A percentile compares a stretch with the other conserved stretches of the same genome.
Conservation (phyloP, 1,140 invertebrate genomes). For the Cyrtorhinus lividipennis region DNA sequence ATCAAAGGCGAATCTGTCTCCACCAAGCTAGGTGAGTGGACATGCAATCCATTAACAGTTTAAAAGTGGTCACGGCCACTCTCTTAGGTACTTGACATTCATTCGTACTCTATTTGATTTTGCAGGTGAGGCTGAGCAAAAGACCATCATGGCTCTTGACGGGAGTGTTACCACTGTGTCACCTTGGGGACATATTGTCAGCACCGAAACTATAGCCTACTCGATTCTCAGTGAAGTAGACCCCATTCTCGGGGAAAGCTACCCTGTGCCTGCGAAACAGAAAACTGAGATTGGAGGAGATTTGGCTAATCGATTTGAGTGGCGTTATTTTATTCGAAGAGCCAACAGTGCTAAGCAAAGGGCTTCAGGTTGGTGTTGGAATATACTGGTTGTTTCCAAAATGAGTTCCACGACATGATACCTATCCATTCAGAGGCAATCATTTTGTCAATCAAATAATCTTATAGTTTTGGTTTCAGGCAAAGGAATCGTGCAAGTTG, state of each 20-base stretch:
- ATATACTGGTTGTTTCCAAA: background rate
- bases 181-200: constrained; percentile 68
- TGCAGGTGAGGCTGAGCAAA: constrained; percentile 56
- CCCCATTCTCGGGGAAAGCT: constrained; percentile 68
- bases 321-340: constrained; percentile 71
- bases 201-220: constrained; percentile 73
- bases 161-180: constrained; percentile 63
- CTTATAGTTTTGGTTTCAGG: constrained; percentile 24
- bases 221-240: constrained; percentile 67
- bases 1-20: constrained; percentile 76
- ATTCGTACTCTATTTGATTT: too few species aligned
- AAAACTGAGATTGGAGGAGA: constrained; percentile 76
- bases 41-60: background rate
- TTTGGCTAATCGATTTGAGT: constrained; percentile 83
- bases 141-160: constrained; percentile 62
- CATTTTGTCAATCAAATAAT: too few species aligned
- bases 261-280: constrained; percentile 79
- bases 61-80: too few species aligned
- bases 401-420: too few species aligned
- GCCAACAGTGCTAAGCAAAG: constrained; percentile 26
- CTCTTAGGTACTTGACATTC: too few species aligned
- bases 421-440: too few species aligned
- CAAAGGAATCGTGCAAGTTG: constrained; percentile 62
- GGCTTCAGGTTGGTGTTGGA: constrained; percentile 16
- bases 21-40: constrained; percentile 43